Conservation (phyloP, 1,140 invertebrate species). For the Pseudoatta argentina region DNA sequence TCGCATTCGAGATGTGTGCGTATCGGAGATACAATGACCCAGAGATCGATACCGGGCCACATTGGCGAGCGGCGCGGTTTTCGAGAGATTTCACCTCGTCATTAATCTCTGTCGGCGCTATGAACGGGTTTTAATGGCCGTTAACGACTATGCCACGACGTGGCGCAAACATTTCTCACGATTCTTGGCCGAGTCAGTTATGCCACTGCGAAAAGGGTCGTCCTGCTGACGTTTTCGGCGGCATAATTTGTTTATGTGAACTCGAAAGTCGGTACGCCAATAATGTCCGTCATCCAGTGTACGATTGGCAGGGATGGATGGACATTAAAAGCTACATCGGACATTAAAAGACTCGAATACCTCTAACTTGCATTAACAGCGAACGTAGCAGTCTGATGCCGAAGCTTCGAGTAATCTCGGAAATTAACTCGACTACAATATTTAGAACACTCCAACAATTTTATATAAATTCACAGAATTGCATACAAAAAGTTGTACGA, state of each 20-base stretch:
- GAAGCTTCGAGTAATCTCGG: background rate
- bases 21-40: constrained; percentile 38
- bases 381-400: background rate
- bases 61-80: constrained; percentile 25
- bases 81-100: constrained; percentile 61
- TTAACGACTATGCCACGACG: constrained; percentile 54
- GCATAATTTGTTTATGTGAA: constrained; percentile 48
- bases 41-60: constrained; percentile 36
- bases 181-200: constrained; percentile 45
- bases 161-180: constrained; percentile 57
- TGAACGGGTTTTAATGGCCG: constrained; percentile 59
- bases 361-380: background rate
- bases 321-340: background rate
- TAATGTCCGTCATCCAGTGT: background rate
- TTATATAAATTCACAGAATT: constrained; percentile 6
- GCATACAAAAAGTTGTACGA: background rate
- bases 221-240: constrained; percentile 7
- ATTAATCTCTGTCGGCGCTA: constrained; percentile 63
- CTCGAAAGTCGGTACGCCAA: background rate
- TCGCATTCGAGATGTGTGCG: background rate
- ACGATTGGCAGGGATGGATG: background rate
- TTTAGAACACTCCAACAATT: background rate
- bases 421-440: background rate
- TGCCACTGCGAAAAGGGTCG: constrained; percentile 14
- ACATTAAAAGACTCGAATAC: background rate